These are phyloP conservation scores for Maccullochella peelii DNA, from an alignment of 2,113 vertebrate genomes.

Conservation along the genomic window DNA sequence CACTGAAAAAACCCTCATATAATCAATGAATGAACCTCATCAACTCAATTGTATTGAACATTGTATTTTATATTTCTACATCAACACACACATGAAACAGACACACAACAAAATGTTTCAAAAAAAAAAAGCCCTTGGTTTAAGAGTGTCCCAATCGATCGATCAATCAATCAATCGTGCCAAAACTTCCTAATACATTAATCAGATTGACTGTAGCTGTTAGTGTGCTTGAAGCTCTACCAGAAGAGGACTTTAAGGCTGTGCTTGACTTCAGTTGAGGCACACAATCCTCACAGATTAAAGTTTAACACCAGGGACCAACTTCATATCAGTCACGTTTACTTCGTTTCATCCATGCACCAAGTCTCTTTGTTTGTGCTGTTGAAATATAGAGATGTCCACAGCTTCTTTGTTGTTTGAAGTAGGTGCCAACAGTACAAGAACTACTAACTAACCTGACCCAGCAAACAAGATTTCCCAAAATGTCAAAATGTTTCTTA, in stretches of 20 bases:
- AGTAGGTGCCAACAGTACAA: background rate
- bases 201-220: background rate
- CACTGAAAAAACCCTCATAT: background rate
- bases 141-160: background rate
- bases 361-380: background rate
- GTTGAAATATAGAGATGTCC: background rate
- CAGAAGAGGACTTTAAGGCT: background rate
- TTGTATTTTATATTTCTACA: constrained; percentile 21
- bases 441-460: background rate
- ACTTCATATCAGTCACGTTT: background rate
- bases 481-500: background rate
- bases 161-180: background rate
- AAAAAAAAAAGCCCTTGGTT: constrained; percentile 37
- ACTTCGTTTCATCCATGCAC: background rate
- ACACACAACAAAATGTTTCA: constrained; percentile 2
- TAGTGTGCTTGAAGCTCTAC: background rate
- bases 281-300: background rate
- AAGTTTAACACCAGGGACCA: background rate
- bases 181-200: background rate
- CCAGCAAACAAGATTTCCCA: background rate
- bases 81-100: constrained; percentile 8
- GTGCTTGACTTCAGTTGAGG: background rate
- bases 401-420: background rate
- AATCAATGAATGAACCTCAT: background rate
- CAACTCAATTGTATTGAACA: background rate